These are phyloP conservation scores for Nothoprocta pentlandii DNA, from an alignment of 2,113 vertebrate genomes.

Conservation along the genomic window DNA sequence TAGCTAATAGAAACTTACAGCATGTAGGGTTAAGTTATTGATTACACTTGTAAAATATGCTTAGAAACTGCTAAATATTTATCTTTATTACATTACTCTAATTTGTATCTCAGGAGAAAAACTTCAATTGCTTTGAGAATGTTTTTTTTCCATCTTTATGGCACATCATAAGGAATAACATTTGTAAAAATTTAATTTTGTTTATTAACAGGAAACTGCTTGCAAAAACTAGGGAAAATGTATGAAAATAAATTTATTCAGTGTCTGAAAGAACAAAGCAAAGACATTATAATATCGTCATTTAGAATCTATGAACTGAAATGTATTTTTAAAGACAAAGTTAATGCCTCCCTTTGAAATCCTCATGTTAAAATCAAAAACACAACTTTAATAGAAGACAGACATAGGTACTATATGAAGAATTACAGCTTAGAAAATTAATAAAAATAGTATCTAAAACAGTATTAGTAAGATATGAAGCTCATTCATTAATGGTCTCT, in stretches of 20 bases:
- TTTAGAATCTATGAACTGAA: conserved; percentile 73
- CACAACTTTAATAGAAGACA: conserved; percentile 82
- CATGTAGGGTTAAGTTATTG: conserved; percentile 12
- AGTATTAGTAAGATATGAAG: conserved; percentile 90
- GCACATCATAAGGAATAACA: conserved; percentile 15
- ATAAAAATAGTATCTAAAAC: conserved; percentile 91
- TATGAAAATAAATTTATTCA: conserved; percentile 69
- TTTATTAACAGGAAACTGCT: conserved; percentile 70
- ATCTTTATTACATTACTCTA: conserved; percentile 57
- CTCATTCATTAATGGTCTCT: conserved; percentile 90
- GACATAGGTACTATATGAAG: conserved; percentile 79
- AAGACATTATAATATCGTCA: conserved; percentile 68
- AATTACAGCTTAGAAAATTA: conserved; percentile 87
- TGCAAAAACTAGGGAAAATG: conserved; percentile 65
- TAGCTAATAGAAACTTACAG: conserved; percentile 49
- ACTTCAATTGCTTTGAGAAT: conserved; percentile 48
- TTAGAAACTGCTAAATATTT: conserved; percentile 73
- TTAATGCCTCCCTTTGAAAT: conserved; percentile 78
- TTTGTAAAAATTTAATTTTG: conserved; percentile 62
- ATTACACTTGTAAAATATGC: conserved; percentile 65
- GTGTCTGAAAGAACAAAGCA: conserved; percentile 68
- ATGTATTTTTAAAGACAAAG: conserved; percentile 78
- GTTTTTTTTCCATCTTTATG: conserved; percentile 28
- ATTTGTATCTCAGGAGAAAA: conserved; percentile 53
- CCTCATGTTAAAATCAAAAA: conserved; percentile 76